phyloP scores from a whole-genome alignment of 2,797 vertebrate genomes.

The Pyrrhura leucotis region DNA sequence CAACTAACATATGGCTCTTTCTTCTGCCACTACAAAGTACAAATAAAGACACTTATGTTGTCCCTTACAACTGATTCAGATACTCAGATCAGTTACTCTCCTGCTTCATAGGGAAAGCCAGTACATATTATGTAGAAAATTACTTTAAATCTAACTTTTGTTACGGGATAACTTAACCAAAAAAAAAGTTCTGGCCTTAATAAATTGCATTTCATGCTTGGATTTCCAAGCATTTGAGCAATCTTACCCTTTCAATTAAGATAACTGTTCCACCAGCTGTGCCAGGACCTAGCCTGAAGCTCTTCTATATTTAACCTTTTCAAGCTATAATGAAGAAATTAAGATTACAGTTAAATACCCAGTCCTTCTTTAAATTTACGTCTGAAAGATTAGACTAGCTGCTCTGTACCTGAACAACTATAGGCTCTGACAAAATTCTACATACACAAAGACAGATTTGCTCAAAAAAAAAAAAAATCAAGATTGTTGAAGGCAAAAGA shows the following conservation, averaged over 20 bases:
- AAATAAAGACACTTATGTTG: slow-evolving; percentile 13
- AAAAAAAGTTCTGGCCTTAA: slow-evolving; percentile 21
- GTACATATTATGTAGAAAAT: not conserved
- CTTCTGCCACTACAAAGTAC: slow-evolving; percentile 45
- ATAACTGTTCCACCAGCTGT: slow-evolving; percentile 26
- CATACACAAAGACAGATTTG: not conserved
- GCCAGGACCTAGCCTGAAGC: slow-evolving; percentile 13
- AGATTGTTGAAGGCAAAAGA: not conserved
- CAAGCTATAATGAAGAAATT: not conserved
- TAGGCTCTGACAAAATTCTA: not conserved
- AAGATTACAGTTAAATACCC: not conserved
- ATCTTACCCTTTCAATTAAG: slow-evolving; percentile 34
- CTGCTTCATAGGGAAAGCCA: not conserved
- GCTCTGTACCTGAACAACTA: not conserved
- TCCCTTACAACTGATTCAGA: not conserved
- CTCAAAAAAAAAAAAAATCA: not conserved
- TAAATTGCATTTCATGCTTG: slow-evolving; percentile 52
- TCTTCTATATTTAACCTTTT: slow-evolving; percentile 34
- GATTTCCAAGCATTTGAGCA: slow-evolving; percentile 49
- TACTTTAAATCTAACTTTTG: not conserved
- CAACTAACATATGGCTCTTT: not conserved
- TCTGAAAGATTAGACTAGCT: not conserved
- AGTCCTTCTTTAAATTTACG: not conserved
- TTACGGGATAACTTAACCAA: slow-evolving; percentile 1
- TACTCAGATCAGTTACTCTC: not conserved